These are phyloP conservation scores for Helleia helle DNA, from an alignment of 2,888 invertebrate species.

Conservation along the genomic window DNA sequence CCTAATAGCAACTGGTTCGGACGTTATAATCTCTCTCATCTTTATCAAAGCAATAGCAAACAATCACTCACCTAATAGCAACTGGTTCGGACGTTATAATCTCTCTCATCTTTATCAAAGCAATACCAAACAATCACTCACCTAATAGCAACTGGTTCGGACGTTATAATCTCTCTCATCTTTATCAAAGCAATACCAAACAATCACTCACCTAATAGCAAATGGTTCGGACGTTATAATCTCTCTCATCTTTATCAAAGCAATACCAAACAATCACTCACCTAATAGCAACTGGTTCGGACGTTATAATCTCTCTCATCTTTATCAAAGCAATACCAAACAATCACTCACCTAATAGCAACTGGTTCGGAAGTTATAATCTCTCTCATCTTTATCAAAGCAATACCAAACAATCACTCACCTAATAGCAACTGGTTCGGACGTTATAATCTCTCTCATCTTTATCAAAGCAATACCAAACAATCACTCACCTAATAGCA, in stretches of 20 bases:
- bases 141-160: conserved; percentile 89
- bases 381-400: conserved; percentile 93
- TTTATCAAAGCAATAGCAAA: too few species aligned
- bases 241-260: conserved; percentile 93
- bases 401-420: conserved; percentile 46
- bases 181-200: too few species aligned
- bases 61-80: conserved; percentile 78
- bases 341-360: conserved; percentile 78
- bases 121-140: conserved; percentile 46
- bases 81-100: conserved; percentile 92
- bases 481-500: conserved; percentile 78
- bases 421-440: conserved; percentile 89
- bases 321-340: too few species aligned
- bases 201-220: conserved; percentile 78
- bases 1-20: conserved; percentile 89
- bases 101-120: conserved; percentile 93
- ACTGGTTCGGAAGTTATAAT: conserved; percentile 92
- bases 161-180: conserved; percentile 91
- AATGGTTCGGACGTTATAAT: conserved; percentile 92
- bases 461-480: too few species aligned
- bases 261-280: conserved; percentile 46
- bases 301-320: conserved; percentile 91
- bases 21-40: conserved; percentile 91
- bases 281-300: conserved; percentile 89
- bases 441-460: conserved; percentile 91